Base-by-base conservation (phyloP, 2,888 invertebrate genomes). In the Spilosoma lubricipeda region DNA sequence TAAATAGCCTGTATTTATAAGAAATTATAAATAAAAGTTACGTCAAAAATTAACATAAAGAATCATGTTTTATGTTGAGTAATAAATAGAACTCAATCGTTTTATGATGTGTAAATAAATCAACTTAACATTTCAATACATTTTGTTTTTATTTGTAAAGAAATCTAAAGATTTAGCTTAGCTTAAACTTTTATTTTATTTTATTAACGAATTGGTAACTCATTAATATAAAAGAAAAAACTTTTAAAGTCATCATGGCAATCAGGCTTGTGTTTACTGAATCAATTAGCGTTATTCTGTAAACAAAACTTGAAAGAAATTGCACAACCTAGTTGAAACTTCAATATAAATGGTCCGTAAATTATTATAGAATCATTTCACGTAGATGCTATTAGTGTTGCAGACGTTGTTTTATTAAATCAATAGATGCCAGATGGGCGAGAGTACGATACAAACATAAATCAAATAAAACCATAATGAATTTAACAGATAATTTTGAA, bases 371-470 rank as follows among this genome's bases (percentile, higher is more conserved):
- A 79, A 73, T 33, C 85, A 15, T 39, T 68, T 39, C 85, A 85
- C 85, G 85, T 81, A 79, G 27, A 52, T 48, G 48, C 71, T 11
- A 79, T 79, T 81, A 83, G 72, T 69, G 75, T 69, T 63, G 42
- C 74, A 70, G 48, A 75, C 73, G 75, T 15, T 73, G 45, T 39
- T 73, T 74, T 77, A 78, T 73, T 76, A 70, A 73, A 78, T 73
- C 75, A 79, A 82, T 77, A 36, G 71, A 65, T 20, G 52, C 72
- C 74, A 75, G 73, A 76, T 78, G 70, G 63, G 36, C 63, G 56
- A 36, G 30, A 67, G 76, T 69, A 66, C 73, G 76, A 71, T 66
- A 75, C 15, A 66, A 72, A 72, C 33, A 59, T 3, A 69, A 74
- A 72, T 77, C 42, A 66, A 73, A 73, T 64, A 45, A 73, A 65